phyloP scores from a whole-genome alignment of 2,888 invertebrate species.

The Stegana nigrithorax region DNA sequence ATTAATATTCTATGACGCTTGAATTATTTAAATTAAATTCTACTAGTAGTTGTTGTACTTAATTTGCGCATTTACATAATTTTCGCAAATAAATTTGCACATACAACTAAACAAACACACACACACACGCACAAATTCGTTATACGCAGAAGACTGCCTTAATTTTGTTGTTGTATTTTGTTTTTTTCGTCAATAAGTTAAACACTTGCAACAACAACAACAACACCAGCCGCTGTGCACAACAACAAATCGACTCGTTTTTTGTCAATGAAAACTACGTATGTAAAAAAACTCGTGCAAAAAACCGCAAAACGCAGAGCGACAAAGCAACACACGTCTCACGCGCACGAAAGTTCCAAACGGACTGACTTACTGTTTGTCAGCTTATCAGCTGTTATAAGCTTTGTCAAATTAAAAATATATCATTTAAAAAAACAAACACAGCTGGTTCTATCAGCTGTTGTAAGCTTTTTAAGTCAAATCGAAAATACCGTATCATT shows the following conservation, averaged over 20 bases:
- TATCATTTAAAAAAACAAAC: too few relatives aligned
- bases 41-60: constrained; percentile 20
- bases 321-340: too few relatives aligned
- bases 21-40: constrained; percentile 15
- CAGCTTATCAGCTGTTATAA: too few relatives aligned
- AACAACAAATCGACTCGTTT: constrained; percentile 26
- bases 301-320: constrained; percentile 37
- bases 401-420: too few relatives aligned
- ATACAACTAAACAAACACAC: constrained; percentile 17
- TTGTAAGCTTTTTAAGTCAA: too few relatives aligned
- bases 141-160: neutral
- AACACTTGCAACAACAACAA: neutral
- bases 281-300: constrained; percentile 57
- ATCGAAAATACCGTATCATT: too few relatives aligned
- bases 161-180: neutral
- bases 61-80: constrained; percentile 43
- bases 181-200: constrained; percentile 11
- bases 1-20: constrained; percentile 19
- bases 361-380: too few relatives aligned
- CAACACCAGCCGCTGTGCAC: constrained; percentile 24
- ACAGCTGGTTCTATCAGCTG: too few relatives aligned
- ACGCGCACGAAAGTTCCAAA: constrained; percentile 27
- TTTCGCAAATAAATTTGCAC: constrained; percentile 20
- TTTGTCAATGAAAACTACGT: constrained; percentile 60
- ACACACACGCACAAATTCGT: constrained; percentile 28